These are phyloP conservation scores for Venusia cambrica DNA, from an alignment of 2,888 invertebrate genomes.

Conservation along the genomic window DNA sequence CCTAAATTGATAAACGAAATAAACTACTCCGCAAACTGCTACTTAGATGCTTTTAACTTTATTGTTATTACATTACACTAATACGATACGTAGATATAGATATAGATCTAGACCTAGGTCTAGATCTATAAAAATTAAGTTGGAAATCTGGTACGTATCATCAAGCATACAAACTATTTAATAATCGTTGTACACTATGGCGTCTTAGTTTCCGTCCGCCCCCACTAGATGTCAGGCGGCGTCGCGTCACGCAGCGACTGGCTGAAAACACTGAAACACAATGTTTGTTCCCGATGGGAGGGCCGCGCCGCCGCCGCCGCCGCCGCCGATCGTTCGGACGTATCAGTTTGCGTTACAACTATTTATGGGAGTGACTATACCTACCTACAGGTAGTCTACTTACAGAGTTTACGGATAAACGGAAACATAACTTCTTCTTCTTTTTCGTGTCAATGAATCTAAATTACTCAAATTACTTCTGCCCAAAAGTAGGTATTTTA, in stretches of 20 bases:
- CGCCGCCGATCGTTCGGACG: too few relatives aligned
- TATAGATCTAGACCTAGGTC: too few relatives aligned
- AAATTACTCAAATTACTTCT: too few relatives aligned
- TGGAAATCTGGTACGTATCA: background rate
- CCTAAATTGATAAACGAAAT: slow-evolving; percentile 16
- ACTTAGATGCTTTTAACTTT: slow-evolving; percentile 16
- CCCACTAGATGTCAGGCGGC: slow-evolving; percentile 41
- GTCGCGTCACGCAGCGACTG: slow-evolving; percentile 29
- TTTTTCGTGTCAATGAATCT: too few relatives aligned
- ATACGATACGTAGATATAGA: too few relatives aligned
- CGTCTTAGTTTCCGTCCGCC: slow-evolving; percentile 12
- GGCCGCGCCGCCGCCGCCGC: too few relatives aligned
- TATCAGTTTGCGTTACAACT: too few relatives aligned
- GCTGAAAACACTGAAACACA: slow-evolving; percentile 37
- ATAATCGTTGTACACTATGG: slow-evolving; percentile 5
- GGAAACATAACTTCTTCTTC: too few relatives aligned
- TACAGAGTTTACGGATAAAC: too few relatives aligned
- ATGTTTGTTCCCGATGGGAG: slow-evolving; percentile 25
- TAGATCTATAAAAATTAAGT: background rate
- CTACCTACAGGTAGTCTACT: too few relatives aligned
- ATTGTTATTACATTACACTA: slow-evolving; percentile 5
- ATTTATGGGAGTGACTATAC: too few relatives aligned
- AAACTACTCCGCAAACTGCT: slow-evolving; percentile 9
- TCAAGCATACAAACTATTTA: background rate
- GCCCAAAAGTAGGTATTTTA: too few relatives aligned